Percentiles rank a stretch among this genome's conserved stretches.
phyloP scores from a whole-genome alignment of 2,797 vertebrate genomes.

The Rhabdophis nuchalis region DNA sequence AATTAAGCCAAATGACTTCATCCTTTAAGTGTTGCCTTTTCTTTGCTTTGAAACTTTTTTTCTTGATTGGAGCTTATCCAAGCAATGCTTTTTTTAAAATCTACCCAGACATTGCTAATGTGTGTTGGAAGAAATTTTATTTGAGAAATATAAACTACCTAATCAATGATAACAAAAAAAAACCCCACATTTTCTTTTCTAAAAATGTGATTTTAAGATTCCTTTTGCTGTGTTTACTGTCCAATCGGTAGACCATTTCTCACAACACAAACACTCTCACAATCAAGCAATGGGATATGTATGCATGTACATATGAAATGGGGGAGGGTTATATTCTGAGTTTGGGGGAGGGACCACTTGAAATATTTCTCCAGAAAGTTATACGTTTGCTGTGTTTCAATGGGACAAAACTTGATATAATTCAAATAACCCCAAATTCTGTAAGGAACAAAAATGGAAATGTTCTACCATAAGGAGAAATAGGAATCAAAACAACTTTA shows the following conservation, averaged over 20 bases:
- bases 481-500: not conserved
- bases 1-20: not conserved
- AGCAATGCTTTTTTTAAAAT: not conserved
- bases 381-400: not conserved
- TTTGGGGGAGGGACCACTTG: not conserved
- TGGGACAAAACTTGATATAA: not conserved
- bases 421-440: not conserved
- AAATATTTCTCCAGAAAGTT: not conserved
- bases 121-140: not conserved
- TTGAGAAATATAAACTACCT: not conserved
- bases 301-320: not conserved
- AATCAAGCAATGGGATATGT: not conserved
- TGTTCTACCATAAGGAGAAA: not conserved
- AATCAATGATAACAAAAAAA: not conserved
- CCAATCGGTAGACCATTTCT: not conserved
- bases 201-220: not conserved
- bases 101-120: not conserved
- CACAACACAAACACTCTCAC: not conserved
- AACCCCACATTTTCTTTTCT: not conserved
- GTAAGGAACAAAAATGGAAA: not conserved
- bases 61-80: not conserved
- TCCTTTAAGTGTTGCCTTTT: not conserved
- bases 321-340: not conserved
- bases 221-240: not conserved
- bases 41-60: not conserved